Base-by-base conservation (phyloP, 2,797 vertebrate genomes). In the Epinephelus malabaricus region DNA sequence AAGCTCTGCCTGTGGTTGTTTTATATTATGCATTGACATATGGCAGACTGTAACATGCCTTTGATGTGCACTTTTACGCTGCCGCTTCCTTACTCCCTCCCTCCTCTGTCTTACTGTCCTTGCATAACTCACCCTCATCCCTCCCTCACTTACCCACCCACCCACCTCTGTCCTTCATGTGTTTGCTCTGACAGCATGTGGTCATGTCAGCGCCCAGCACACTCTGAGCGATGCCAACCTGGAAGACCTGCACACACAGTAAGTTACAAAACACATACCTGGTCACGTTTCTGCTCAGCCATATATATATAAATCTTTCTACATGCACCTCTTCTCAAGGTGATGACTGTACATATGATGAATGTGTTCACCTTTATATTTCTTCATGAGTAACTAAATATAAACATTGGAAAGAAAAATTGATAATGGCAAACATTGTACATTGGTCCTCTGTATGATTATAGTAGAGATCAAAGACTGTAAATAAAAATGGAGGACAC, bases 171-270 rank as follows among this genome's bases (percentile, higher is more conserved):
- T 62, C 73, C 80, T 78, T 78, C 23, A 70, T 66, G 62, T 78
- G 63, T 71, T 78, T 9, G 0, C 61, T 65, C 21, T 83, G 54
- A 71, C 89, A 95, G 95, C 87, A 25, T 73, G 85, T 19, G 71
- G 73, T 43, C 69, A 91, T 45, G 78, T 73, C 10, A 55, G 59
- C 7, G 53, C 80, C 81, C 92, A 85, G 66, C 89, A 90, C 69
- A 86, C 87, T 10, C 72, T 86, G 47, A 86, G 85, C 25, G 88
- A 89, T 25, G 84, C 88, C 84, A 92, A 78, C 79, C 64, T 83
- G 78, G 92, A 96, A 53, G 92, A 93, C 30, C 64, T 87, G 5
- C 87, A 94, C 53, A 89, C 86, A 6, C 94, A 93, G 95, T 96
- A 85, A 95, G 95, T 85, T 43, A 66, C 5, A 45, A 53, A 76